These are phyloP conservation scores for Donacobius atricapilla DNA, from an alignment of 2,113 vertebrate genomes.

Conservation along the genomic window DNA sequence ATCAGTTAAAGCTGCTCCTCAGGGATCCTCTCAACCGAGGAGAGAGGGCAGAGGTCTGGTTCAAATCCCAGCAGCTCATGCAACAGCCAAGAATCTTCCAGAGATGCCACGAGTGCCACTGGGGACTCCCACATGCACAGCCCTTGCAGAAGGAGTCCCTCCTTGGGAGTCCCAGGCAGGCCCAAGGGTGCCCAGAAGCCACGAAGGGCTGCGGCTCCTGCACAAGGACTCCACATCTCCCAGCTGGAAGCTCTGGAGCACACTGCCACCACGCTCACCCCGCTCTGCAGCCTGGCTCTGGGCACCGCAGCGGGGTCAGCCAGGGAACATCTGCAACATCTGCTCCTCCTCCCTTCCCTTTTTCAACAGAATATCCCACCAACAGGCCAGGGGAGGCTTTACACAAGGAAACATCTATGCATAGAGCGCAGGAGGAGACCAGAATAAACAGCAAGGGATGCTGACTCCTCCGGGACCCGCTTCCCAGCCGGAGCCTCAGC, in stretches of 20 bases:
- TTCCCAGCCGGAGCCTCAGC: not conserved
- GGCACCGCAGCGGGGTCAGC: not conserved
- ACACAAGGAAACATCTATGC: not conserved
- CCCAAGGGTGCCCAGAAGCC: not conserved
- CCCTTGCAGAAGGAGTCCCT: not conserved
- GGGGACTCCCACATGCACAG: fast-evolving
- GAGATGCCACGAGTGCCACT: fast-evolving
- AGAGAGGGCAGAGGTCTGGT: not conserved
- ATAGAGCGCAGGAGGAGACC: not conserved
- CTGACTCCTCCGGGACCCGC: not conserved
- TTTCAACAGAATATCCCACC: not conserved
- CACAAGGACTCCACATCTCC: not conserved
- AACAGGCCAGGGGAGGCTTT: not conserved
- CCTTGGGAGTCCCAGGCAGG: not conserved
- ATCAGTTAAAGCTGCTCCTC: not conserved
- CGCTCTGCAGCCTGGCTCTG: fast-evolving
- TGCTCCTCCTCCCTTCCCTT: not conserved
- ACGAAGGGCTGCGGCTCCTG: not conserved
- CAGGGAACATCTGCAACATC: not conserved
- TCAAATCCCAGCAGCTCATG: not conserved
- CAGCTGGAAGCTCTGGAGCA: not conserved
- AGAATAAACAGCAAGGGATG: not conserved
- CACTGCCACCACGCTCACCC: not conserved
- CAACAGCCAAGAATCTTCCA: not conserved
- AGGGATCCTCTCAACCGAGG: not conserved